Evolutionary conservation across 64 coral and sea anemone species (phyloP).

Genomic region (Acropora tenuis): DNA sequence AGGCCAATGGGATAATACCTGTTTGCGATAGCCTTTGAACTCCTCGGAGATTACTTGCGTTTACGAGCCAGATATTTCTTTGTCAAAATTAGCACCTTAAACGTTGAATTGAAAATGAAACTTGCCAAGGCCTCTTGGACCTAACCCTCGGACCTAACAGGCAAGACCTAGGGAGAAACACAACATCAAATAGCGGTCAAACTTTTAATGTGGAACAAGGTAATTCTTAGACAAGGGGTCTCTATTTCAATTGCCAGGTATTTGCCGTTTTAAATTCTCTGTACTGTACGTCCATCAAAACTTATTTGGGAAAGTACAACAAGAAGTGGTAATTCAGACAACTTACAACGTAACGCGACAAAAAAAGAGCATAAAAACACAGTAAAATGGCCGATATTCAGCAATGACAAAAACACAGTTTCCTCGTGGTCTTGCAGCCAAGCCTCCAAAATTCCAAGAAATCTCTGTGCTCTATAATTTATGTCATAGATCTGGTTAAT

Average conservation of each 20-base stretch:
- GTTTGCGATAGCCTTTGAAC: constrained; percentile 3
- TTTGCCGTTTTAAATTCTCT: constrained; percentile 55
- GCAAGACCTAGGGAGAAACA: constrained; percentile 27
- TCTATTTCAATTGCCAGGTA: constrained; percentile 48
- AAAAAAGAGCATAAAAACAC: constrained; percentile 32
- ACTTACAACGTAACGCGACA: constrained; percentile 3
- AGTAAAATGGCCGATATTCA: constrained; percentile 36
- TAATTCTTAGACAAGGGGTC: constrained; percentile 34
- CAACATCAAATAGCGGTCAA: constrained; percentile 41
- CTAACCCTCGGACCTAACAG: not conserved
- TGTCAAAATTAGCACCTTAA: not conserved
- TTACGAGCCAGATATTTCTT: constrained; percentile 14
- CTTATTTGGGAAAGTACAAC: constrained; percentile 32
- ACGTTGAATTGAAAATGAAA: not conserved
- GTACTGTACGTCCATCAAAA: constrained; percentile 34
- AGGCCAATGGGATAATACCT: constrained; percentile 16
- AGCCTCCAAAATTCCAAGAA: constrained; percentile 8
- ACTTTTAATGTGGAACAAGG: constrained; percentile 48
- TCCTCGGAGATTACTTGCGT: constrained; percentile 2
- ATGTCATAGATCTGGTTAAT: constrained; percentile 11
- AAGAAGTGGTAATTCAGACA: constrained; percentile 31
- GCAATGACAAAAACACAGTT: constrained; percentile 16
- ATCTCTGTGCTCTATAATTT: not conserved
- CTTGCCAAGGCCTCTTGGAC: not conserved
- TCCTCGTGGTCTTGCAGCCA: constrained; percentile 24